These are phyloP conservation scores for Prunella himalayana DNA, from an alignment of 2,113 vertebrate genomes.

Conservation along the genomic window DNA sequence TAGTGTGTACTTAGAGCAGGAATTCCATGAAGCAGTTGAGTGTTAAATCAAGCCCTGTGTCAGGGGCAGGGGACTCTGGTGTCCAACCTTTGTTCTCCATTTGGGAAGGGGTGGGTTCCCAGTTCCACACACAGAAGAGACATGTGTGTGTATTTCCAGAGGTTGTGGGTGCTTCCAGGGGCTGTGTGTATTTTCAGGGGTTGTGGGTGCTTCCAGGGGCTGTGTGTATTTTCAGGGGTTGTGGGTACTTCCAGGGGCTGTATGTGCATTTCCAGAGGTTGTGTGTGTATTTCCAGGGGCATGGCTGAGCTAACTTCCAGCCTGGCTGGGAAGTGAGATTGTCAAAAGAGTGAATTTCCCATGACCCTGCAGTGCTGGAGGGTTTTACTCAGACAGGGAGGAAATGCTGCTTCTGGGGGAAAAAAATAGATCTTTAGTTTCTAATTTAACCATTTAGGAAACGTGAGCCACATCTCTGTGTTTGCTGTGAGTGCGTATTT, in stretches of 20 bases:
- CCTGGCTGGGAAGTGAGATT: slow-evolving; percentile 55
- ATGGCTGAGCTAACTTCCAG: not conserved
- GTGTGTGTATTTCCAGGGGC: not conserved
- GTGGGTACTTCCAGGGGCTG: not conserved
- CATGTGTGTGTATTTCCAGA: no score
- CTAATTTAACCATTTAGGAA: slow-evolving; percentile 49
- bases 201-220: not conserved
- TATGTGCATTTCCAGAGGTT: not conserved
- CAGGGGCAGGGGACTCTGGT: not conserved
- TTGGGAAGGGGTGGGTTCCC: not conserved
- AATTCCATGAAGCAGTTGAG: not conserved
- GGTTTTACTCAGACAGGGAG: slow-evolving; percentile 65
- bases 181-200: not conserved
- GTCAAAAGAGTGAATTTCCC: slow-evolving; percentile 67
- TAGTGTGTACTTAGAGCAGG: not conserved
- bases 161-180: not conserved
- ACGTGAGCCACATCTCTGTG: not conserved
- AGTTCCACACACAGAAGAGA: not conserved
- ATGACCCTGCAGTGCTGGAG: slow-evolving; percentile 67
- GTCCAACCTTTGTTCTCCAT: not conserved
- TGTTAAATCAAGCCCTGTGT: not conserved
- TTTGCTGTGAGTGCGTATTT: not conserved
- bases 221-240: not conserved
- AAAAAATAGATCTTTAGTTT: not conserved
- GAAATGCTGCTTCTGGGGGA: slow-evolving; percentile 64